Percentiles rank a stretch among this genome's conserved stretches.
phyloP scores from a whole-genome alignment of 2,113 vertebrate genomes.

The Ophiodon elongatus region DNA sequence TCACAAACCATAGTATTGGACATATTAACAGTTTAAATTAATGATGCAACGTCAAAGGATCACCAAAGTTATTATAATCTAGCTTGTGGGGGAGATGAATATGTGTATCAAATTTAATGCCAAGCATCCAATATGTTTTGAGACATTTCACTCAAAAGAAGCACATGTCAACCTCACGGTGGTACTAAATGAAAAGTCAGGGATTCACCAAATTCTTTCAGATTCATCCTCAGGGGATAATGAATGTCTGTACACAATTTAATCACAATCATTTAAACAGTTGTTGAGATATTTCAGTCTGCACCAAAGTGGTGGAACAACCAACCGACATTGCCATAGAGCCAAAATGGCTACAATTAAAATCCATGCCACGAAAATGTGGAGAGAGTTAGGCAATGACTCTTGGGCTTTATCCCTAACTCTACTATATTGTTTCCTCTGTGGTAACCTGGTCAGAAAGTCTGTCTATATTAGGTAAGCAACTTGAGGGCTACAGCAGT shows the following conservation, averaged over 20 bases:
- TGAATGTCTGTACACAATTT: background rate
- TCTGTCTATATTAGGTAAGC: conserved; percentile 58
- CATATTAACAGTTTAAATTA: background rate
- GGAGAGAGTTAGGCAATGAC: conserved; percentile 50
- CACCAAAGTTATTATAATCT: background rate
- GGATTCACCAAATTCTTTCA: background rate
- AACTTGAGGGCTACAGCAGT: conserved; percentile 32
- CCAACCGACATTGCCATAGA: background rate
- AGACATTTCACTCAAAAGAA: background rate
- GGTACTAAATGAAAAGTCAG: background rate
- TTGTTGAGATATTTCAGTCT: background rate
- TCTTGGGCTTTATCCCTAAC: conserved; percentile 56
- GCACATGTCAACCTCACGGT: background rate
- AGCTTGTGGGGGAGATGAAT: background rate
- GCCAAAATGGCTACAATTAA: conserved; percentile 42
- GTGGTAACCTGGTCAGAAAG: conserved; percentile 60
- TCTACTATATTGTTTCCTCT: conserved; percentile 67
- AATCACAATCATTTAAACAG: background rate
- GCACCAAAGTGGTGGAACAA: background rate
- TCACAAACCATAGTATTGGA: background rate
- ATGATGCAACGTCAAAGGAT: background rate
- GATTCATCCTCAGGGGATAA: background rate
- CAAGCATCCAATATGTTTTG: background rate
- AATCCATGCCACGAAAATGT: conserved; percentile 64
- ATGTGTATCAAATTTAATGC: background rate